Base-by-base conservation (phyloP, 2,888 invertebrate species). In the Hyposoter dolosus region DNA sequence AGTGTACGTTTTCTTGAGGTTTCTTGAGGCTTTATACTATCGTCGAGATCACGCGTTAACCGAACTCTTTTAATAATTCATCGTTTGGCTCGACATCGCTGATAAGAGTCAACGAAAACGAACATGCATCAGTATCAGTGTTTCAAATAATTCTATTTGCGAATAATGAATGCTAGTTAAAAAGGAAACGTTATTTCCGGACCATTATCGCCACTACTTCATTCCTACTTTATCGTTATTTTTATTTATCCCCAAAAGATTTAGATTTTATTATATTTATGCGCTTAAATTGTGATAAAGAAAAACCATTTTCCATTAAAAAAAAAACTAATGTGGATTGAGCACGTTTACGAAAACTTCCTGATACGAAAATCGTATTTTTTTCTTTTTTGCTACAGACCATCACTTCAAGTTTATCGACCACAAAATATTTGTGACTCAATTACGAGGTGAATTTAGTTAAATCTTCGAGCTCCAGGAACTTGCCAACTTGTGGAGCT, bases 1-100 rank as follows among this genome's bases (percentile, higher is more conserved):
- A 40, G 65, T 60, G 35, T 28, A 28, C 23, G 4, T 60, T 60
- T 60, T 60, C 6, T 43, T 17, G 23, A 2, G 47, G 35, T 53
- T 28, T 35, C 28, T 15, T 56, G 40, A 17, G 35, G 19, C 50
- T 66, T 82, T 85, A 85, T 85, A n/a, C n/a, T n/a, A 85, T 79
- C 65, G 43, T 71, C 53, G n/a, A 40, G 35, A 53, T 40, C 47
- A 45, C 19, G 4, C 45, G 35, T 65, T 17, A 65, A 23, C 12
- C 12, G 23, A 35, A 66, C 71, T 32, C 72, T 45, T n/a, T 66
- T 66, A 77, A 50, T 66, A 68, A 72, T 74, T 47, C 50, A 68
- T 32, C 28, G 32, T 68, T 43, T 63, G 40, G 53, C 63, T 60
- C 63, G 69, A 63, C 47, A 50, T 79, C 17, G 63, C 71, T 19